Evolutionary conservation across 2,113 vertebrate species (phyloP), one percentile per base, ranked within the genome.

Genomic region (Amia ocellicauda): DNA sequence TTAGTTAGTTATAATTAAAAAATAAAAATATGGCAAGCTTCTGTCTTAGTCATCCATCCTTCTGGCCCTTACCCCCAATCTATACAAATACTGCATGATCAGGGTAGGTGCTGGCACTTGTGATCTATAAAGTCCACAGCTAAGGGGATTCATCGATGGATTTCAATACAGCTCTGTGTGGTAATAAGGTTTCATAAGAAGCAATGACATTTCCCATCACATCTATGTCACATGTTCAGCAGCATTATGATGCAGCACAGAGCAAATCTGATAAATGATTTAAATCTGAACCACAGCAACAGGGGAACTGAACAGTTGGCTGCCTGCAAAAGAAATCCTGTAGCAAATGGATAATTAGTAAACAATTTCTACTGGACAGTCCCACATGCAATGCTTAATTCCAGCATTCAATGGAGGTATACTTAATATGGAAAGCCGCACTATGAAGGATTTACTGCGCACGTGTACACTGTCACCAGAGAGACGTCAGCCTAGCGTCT

Each of bases 301-400:
- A 27, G 16, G 28, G 28, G 41, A 17, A 43, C n/a, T 62, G 28
- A 79, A 65, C 70, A 68, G 70, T 74, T 71, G 62, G 68, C 60
- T 47, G n/a, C 61, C 53, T 43, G 70, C 69, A 68, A 62, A 64
- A 23, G 50, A 73, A 80, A 80, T 69, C 72, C 67, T 64, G 69
- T 29, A 23, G 62, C 71, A 79, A 71, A 78, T 60, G 74, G 52
- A 80, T 77, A 73, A 83, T 81, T 75, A 83, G 67, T 77, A 66
- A 78, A 63, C 69, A 88, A 72, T 75, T 67, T 77, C 70, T 53
- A 77, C 74, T 71, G 78, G 82, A 80, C 69, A 80, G 22, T 68
- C 66, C 70, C 81, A 84, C 81, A 80, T 85, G 82, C 77, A 73
- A 78, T 75, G 83, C 82, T 84, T 73, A 47, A 47, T 47, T 47